Base-by-base conservation (phyloP, 2,888 invertebrate species). In the Mesoligia furuncula region DNA sequence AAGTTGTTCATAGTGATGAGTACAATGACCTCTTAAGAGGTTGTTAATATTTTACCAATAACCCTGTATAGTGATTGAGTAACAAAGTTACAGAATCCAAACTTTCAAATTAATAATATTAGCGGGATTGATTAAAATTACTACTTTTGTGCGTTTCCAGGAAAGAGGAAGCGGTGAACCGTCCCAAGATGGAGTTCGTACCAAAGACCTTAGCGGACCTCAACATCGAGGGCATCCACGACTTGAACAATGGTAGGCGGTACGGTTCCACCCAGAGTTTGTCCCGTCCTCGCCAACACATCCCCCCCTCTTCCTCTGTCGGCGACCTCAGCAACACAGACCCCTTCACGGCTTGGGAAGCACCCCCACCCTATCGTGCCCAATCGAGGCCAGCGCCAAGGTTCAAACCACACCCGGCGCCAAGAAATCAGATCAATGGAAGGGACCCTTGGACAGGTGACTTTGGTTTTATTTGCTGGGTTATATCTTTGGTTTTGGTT, bases 161-260 rank as follows among this genome's bases (percentile, higher is more conserved):
- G 97, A 98, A 98, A 96, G 98, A 98, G 91, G 99, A 99, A 95
- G 99, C 99, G 81, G 98, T 98, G 89, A 98, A 97, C 96, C 98
- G 98, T 96, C 99, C 99, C 88, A 98, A 98, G 97, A 93, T 98
- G 95, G 99, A 99, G 96, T 99, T 99, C 95, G 98, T 98, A 91
- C 99, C 99, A 91, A 99, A 99, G 97, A 98, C 99, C 81, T 97
- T 99, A 91, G 97, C 98, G 84, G 99, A 99, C 96, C 97, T 99
- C 86, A 97, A 98, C 96, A 98, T 99, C 95, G 98, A 98, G 94
- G 97, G 97, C 91, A 93, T 97, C 92, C 97, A 97, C 92, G 98
- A 98, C 95, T 97, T 98, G 96, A 97, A 97, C 95, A 96, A 97
- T 94, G 97, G 97, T 97, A 97, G 97, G 97, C 95, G 95, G 94